These are phyloP conservation scores for Scolopax mira DNA, from an alignment of 2,113 vertebrate species.

Conservation along the genomic window DNA sequence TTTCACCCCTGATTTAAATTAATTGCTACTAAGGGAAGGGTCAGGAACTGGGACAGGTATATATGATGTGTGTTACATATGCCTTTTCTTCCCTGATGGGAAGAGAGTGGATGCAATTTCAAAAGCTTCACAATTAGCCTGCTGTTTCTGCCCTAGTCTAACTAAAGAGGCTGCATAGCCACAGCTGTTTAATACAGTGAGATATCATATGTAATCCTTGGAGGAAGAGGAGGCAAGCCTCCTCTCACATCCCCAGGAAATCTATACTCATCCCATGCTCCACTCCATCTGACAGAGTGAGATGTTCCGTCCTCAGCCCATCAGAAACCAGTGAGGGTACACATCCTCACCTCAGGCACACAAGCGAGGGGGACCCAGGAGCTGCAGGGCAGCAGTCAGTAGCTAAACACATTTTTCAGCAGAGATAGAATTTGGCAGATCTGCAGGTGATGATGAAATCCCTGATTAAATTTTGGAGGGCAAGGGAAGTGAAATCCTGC, in stretches of 20 bases:
- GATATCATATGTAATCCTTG: accelerated
- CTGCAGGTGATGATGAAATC: not conserved
- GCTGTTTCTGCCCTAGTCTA: not conserved
- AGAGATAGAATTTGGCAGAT: not conserved
- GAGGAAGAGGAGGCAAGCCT: not conserved
- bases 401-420: not conserved
- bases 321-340: accelerated
- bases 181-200: not conserved
- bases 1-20: not conserved
- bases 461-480: not conserved
- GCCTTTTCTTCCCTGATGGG: not conserved
- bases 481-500: not conserved
- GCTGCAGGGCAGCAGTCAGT: not conserved
- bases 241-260: not conserved
- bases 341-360: accelerated
- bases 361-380: not conserved
- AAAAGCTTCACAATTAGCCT: not conserved
- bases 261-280: too few species aligned
- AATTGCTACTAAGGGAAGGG: not conserved
- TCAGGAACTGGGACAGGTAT: not conserved
- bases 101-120: not conserved
- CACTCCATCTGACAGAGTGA: not conserved
- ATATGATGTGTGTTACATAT: accelerated
- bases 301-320: not conserved
- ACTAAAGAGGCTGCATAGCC: not conserved